These are phyloP conservation scores for Calameuta filiformis DNA, from an alignment of 2,888 invertebrate genomes.

Conservation along the genomic window DNA sequence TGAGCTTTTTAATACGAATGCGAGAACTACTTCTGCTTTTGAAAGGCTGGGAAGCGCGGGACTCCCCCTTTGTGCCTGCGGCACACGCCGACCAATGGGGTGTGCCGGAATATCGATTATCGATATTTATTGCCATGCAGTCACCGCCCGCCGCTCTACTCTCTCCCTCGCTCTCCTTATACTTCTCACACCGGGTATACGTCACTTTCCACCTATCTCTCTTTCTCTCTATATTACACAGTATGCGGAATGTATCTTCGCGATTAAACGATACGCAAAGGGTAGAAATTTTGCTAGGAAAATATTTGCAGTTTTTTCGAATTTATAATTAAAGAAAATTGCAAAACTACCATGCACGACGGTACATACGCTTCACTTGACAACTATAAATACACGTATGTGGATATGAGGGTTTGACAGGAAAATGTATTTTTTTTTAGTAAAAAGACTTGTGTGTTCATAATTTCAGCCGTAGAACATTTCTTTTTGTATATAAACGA, in stretches of 20 bases:
- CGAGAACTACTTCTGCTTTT: conserved; percentile 53
- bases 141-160: conserved; percentile 42
- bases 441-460: neutral
- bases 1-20: conserved; percentile 48
- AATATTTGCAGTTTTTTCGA: neutral
- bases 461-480: fast-evolving
- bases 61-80: conserved; percentile 31
- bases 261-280: neutral
- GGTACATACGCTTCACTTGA: fast-evolving
- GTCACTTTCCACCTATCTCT: neutral
- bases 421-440: neutral
- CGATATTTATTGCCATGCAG: conserved; percentile 58
- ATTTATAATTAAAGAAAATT: neutral
- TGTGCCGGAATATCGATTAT: conserved; percentile 51
- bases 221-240: neutral
- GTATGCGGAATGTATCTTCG: neutral
- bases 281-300: neutral
- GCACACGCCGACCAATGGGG: conserved; percentile 44
- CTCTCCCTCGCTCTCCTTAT: neutral
- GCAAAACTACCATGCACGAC: too few relatives aligned
- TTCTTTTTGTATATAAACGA: neutral
- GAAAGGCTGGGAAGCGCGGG: conserved; percentile 39
- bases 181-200: neutral
- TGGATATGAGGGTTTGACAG: neutral
- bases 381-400: neutral